A percentile compares a stretch with the other conserved stretches of the same genome.
These are phyloP conservation scores for Scaptomyza caliginosa DNA, from an alignment of 2,888 invertebrate genomes.

Conservation along the genomic window DNA sequence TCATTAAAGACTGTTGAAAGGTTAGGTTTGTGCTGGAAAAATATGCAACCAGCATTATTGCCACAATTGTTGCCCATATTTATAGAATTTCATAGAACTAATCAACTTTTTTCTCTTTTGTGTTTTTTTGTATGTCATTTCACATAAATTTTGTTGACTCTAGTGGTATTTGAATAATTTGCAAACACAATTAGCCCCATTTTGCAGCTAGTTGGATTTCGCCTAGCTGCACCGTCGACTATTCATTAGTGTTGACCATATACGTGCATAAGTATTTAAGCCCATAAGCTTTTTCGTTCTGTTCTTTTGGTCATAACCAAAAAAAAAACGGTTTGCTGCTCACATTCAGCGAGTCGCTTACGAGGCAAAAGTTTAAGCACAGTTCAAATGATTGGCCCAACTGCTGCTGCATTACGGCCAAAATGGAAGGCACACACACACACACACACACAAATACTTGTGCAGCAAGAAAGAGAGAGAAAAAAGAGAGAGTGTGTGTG, in stretches of 20 bases:
- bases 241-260: slow-evolving; percentile 10
- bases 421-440: slow-evolving; percentile 31
- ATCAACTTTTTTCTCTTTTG: not conserved
- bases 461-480: not conserved
- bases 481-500: not conserved
- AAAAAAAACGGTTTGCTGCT: slow-evolving; percentile 29
- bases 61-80: not conserved
- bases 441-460: not conserved
- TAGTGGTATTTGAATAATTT: not conserved
- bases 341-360: slow-evolving; percentile 37
- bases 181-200: not conserved
- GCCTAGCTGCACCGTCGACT: slow-evolving; percentile 5
- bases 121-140: not conserved
- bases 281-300: slow-evolving; percentile 3
- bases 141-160: not conserved
- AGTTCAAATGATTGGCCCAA: slow-evolving; percentile 61
- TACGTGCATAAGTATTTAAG: slow-evolving; percentile 12
- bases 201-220: not conserved
- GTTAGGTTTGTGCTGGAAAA: too few species aligned
- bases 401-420: slow-evolving; percentile 30
- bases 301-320: not conserved
- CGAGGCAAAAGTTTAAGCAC: slow-evolving; percentile 52
- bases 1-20: not conserved
- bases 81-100: not conserved
- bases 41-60: not conserved